phyloP scores from a whole-genome alignment of 2,797 vertebrate genomes.

The Chaenodraco wilsoni region DNA sequence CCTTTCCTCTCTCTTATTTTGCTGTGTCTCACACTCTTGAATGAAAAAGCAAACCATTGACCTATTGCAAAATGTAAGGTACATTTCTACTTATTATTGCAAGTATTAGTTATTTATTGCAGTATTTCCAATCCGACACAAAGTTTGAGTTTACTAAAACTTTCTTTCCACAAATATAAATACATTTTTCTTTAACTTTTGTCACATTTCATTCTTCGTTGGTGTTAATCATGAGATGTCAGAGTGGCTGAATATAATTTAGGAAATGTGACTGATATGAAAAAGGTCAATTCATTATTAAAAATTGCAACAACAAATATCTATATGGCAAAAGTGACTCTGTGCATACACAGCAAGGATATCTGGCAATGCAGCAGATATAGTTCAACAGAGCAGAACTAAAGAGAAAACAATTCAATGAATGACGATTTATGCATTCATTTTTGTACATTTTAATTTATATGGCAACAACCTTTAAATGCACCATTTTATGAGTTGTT shows the following conservation, averaged over 20 bases:
- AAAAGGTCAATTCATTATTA: not conserved
- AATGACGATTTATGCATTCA: accelerated
- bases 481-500: not conserved
- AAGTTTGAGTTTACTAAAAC: not conserved
- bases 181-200: not conserved
- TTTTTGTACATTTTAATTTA: not conserved
- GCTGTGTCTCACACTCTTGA: not conserved
- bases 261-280: not conserved
- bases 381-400: not conserved
- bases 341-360: not conserved
- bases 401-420: not conserved
- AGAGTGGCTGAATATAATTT: not conserved
- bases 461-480: not conserved
- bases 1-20: not conserved
- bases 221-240: not conserved
- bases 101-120: not conserved
- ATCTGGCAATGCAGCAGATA: accelerated
- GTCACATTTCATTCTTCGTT: not conserved
- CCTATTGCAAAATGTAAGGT: not conserved
- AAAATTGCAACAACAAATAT: not conserved
- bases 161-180: not conserved
- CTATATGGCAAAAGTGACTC: not conserved
- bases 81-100: not conserved
- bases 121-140: not conserved
- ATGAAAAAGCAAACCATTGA: not conserved